phyloP scores from a whole-genome alignment of 1,140 invertebrate species.

The Hyles euphorbiae region DNA sequence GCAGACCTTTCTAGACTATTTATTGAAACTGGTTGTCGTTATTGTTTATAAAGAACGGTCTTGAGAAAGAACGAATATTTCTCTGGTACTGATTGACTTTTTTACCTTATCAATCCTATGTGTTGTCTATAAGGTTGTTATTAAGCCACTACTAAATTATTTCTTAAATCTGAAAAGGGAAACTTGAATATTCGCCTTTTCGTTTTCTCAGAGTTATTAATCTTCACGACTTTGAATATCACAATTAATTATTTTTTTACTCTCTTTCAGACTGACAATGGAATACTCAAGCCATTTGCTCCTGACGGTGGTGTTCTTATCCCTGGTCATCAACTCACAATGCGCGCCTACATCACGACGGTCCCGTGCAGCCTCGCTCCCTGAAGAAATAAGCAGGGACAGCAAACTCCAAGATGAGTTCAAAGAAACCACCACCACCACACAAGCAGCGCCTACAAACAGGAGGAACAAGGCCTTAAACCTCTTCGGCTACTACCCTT shows the following conservation, averaged over 20 bases:
- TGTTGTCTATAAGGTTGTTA: too few relatives aligned
- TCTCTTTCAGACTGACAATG: constrained; percentile 55
- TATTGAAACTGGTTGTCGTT: too few relatives aligned
- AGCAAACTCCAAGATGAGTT: constrained; percentile 61
- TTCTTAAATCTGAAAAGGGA: too few relatives aligned
- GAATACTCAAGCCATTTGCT: constrained; percentile 34
- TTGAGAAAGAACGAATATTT: too few relatives aligned
- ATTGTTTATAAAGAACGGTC: too few relatives aligned
- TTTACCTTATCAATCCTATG: too few relatives aligned
- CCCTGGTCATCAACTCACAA: constrained; percentile 34
- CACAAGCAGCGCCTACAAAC: constrained; percentile 36
- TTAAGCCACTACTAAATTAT: too few relatives aligned
- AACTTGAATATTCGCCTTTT: too few relatives aligned
- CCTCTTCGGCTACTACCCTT: constrained; percentile 65
- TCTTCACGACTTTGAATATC: too few relatives aligned
- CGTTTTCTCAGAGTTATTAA: too few relatives aligned
- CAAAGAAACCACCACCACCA: constrained; percentile 50
- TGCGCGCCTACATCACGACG: constrained; percentile 48
- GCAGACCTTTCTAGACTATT: too few relatives aligned
- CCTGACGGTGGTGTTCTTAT: constrained; percentile 35
- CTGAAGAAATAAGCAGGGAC: constrained; percentile 38
- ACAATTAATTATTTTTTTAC: constrained; percentile 1
- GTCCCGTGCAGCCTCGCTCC: constrained; percentile 41
- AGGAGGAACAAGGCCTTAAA: constrained; percentile 70
- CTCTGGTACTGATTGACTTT: too few relatives aligned